Conservation (phyloP, 2,888 invertebrate species). For the Cremastinae sp. region DNA sequence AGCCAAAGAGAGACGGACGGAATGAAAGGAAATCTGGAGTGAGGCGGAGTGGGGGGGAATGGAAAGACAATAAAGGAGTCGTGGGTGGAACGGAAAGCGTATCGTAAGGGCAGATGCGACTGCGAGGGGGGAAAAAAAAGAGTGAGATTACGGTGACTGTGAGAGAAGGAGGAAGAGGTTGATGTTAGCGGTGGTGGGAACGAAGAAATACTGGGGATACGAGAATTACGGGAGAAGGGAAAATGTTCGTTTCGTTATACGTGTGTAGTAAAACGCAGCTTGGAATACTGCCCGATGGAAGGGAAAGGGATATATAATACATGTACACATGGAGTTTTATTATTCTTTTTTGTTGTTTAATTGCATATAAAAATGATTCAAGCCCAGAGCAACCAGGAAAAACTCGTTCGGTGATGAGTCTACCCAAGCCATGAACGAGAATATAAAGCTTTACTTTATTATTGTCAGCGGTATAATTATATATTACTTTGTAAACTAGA, state of each 20-base stretch:
- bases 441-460: constrained; percentile 51
- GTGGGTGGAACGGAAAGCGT: constrained; percentile 52
- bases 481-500: constrained; percentile 55
- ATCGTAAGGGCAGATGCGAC: constrained; percentile 52
- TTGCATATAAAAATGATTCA: constrained; percentile 59
- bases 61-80: constrained; percentile 43
- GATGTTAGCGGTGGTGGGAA: constrained; percentile 13
- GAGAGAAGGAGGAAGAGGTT: constrained; percentile 35
- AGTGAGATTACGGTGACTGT: constrained; percentile 25
- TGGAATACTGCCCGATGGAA: constrained; percentile 41
- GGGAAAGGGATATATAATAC: constrained; percentile 52
- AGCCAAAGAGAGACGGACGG: constrained; percentile 35
- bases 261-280: constrained; percentile 29
- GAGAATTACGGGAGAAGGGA: constrained; percentile 2
- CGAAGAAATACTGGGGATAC: constrained; percentile 23
- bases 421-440: constrained; percentile 61
- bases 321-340: constrained; percentile 54
- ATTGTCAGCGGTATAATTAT: constrained; percentile 56
- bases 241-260: constrained; percentile 22
- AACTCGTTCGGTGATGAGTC: constrained; percentile 60
- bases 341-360: constrained; percentile 41
- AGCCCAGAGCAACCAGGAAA: constrained; percentile 63
- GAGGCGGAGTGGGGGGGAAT: constrained; percentile 1
- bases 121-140: constrained; percentile 27
- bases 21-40: constrained; percentile 43